These are phyloP conservation scores for Stomatorhinus walkeri DNA, from an alignment of 2,797 vertebrate genomes.

Conservation along the genomic window DNA sequence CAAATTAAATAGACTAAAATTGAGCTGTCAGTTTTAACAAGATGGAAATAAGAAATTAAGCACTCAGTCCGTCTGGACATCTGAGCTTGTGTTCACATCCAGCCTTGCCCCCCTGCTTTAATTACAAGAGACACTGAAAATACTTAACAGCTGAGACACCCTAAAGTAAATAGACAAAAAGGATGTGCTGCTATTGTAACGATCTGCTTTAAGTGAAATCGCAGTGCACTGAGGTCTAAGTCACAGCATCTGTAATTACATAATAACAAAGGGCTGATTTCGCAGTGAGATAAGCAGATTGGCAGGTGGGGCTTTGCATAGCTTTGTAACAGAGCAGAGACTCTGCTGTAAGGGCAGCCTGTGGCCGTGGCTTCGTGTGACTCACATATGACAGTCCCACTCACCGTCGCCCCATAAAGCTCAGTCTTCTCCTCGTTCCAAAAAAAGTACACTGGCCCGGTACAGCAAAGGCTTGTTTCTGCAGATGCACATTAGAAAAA, in stretches of 20 bases:
- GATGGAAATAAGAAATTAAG: not conserved
- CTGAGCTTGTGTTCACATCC: not conserved
- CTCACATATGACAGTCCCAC: conserved; percentile 32
- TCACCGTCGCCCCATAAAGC: conserved; percentile 39
- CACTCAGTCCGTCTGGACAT: not conserved
- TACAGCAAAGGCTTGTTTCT: conserved; percentile 20
- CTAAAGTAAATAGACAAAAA: not conserved
- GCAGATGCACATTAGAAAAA: not conserved
- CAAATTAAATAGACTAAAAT: not conserved
- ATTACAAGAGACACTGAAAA: not conserved
- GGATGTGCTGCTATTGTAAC: conserved; percentile 23
- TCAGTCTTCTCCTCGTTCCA: conserved; percentile 38
- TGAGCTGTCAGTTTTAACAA: not conserved
- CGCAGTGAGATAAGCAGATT: conserved; percentile 19
- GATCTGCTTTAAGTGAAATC: conserved; percentile 22
- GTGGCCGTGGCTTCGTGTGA: not conserved
- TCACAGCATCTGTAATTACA: conserved; percentile 30
- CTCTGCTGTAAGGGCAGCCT: not conserved
- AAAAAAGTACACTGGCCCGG: conserved; percentile 33
- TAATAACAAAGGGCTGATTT: conserved; percentile 34
- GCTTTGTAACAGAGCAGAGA: not conserved
- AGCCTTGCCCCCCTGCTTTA: not conserved
- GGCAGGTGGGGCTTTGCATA: not conserved
- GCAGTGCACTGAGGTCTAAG: conserved; percentile 23
- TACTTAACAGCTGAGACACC: not conserved